A percentile compares a stretch with the other conserved stretches of the same genome.
phyloP scores from a whole-genome alignment of 2,113 vertebrate genomes.

The Apteryx owenii region DNA sequence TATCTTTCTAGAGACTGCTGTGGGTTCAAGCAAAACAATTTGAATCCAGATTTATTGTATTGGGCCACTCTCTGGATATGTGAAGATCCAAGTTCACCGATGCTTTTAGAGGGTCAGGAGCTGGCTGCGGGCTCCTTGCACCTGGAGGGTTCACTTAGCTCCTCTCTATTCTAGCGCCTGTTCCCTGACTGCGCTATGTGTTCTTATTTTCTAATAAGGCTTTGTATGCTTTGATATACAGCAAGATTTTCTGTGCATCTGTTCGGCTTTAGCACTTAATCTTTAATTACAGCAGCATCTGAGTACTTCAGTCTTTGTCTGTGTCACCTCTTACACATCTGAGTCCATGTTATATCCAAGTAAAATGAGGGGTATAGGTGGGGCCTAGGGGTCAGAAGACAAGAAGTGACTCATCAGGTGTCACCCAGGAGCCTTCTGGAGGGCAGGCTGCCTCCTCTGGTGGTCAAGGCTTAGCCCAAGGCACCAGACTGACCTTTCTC shows the following conservation, averaged over 20 bases:
- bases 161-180: background rate
- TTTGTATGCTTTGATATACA: background rate
- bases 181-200: background rate
- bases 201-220: background rate
- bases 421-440: background rate
- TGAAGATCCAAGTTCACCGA: fast-evolving
- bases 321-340: background rate
- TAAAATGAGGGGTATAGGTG: background rate
- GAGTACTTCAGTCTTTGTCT: background rate
- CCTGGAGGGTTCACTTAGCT: background rate
- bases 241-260: background rate
- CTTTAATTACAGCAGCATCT: background rate
- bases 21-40: background rate
- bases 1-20: background rate
- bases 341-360: background rate
- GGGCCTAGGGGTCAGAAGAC: background rate
- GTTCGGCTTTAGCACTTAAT: background rate
- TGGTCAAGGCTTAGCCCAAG: background rate
- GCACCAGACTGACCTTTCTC: background rate
- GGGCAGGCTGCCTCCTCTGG: background rate
- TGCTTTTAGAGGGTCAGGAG: background rate
- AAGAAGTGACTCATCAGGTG: background rate
- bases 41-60: background rate
- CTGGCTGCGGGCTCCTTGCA: background rate
- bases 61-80: background rate